phyloP scores from a whole-genome alignment of 2,888 invertebrate genomes.

The Tribolium freemani region DNA sequence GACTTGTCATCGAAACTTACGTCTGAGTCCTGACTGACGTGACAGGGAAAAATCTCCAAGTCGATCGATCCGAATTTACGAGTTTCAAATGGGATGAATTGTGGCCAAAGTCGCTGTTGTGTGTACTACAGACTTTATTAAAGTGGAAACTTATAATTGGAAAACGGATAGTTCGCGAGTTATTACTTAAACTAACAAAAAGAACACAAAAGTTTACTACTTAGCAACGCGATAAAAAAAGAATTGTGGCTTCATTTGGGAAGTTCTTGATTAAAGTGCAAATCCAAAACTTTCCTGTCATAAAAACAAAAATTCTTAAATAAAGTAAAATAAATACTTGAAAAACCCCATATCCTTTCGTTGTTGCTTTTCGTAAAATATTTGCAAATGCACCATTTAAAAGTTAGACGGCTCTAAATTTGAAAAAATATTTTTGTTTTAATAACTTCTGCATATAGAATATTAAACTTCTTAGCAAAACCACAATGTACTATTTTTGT shows the following conservation, averaged over 20 bases:
- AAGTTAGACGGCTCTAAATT: too few relatives aligned
- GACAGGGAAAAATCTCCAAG: conserved; percentile 23
- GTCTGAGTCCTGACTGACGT: conserved; percentile 26
- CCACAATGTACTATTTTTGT: too few relatives aligned
- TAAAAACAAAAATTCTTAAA: too few relatives aligned
- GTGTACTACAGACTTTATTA: background rate
- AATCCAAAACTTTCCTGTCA: too few relatives aligned
- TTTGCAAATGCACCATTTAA: too few relatives aligned
- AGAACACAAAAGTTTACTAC: background rate
- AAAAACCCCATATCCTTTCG: too few relatives aligned
- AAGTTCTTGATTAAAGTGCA: too few relatives aligned
- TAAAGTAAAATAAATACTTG: too few relatives aligned
- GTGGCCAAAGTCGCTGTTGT: background rate
- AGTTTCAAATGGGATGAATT: conserved; percentile 24
- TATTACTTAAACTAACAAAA: background rate
- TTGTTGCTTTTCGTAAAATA: too few relatives aligned
- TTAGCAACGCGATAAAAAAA: background rate
- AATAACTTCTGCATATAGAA: too few relatives aligned
- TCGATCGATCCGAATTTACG: conserved; percentile 14
- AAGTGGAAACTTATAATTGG: background rate
- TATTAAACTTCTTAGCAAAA: too few relatives aligned
- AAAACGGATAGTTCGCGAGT: background rate
- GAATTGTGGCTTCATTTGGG: background rate
- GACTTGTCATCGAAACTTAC: conserved; percentile 37
- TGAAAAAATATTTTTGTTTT: too few relatives aligned